Base-by-base conservation (phyloP, 2,113 vertebrate genomes). In the Theristicus caerulescens region DNA sequence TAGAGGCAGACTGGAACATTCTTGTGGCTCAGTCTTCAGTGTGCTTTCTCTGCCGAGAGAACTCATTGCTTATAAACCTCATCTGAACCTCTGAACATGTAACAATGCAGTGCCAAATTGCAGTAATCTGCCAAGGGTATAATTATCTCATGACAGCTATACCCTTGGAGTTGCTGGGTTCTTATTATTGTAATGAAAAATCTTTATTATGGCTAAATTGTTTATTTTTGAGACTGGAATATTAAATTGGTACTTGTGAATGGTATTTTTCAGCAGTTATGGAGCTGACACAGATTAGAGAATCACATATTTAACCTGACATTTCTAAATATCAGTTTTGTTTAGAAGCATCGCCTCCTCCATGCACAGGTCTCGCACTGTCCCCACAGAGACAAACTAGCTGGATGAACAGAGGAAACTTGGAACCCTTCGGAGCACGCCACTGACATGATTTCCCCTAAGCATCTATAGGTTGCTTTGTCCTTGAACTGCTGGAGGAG, bases 141-240 rank as follows among this genome's bases (percentile, higher is more conserved):
- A 97, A 96, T 97, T 97, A 97, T 93, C 94, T 95, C 27, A 16
- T 95, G 96, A 96, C 96, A 97, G 97, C 96, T 96, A 19, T 95
- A 96, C 93, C 97, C 97, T 96, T 96, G 96, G 91, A 97, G 86
- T 97, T 93, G 93, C 82, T 97, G 82, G 89, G 85, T 91, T 96
- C 93, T 96, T 94, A 91, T 73, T 97, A 92, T 97, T 95, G 93
- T 92, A 97, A 94, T 96, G 95, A 94, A 97, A 97, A 97, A 95
- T 96, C 91, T 96, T 94, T 96, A 94, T 95, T 97, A 78, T 95
- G 93, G 84, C 79, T 96, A 93, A 96, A 95, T 67, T 96, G 94
- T 96, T 97, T 97, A 44, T 96, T 96, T 95, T 95, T 93, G 82
- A 97, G 93, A 44, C 66, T 6, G 31, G 89, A 94, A 96, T 95